These are phyloP conservation scores for Melanargia galathea DNA, from an alignment of 2,888 invertebrate genomes.

Conservation along the genomic window DNA sequence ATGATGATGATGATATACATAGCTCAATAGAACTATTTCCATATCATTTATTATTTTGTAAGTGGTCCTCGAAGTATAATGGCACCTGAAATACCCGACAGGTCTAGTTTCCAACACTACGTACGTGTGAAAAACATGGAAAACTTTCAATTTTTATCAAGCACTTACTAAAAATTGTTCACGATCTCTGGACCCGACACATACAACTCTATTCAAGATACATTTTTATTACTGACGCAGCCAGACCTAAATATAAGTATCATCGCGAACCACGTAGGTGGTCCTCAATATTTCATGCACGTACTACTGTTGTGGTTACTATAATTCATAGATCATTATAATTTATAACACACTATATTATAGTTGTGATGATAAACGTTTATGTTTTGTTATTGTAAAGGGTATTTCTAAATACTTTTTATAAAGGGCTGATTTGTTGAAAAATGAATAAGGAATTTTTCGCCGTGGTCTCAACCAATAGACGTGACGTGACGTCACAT, in stretches of 20 bases:
- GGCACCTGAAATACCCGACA: too few species aligned
- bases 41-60: too few species aligned
- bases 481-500: too few species aligned
- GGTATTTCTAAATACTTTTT: background rate
- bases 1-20: too few species aligned
- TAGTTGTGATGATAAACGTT: conserved; percentile 31
- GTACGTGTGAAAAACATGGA: too few species aligned
- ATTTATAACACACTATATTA: conserved; percentile 38
- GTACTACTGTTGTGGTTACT: conserved; percentile 42
- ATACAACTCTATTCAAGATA: conserved; percentile 9
- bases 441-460: too few species aligned
- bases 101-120: too few species aligned
- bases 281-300: conserved; percentile 45
- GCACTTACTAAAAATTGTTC: background rate
- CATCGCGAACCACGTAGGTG: conserved; percentile 40
- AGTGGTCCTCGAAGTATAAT: too few species aligned
- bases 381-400: conserved; percentile 19
- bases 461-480: too few species aligned
- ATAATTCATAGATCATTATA: conserved; percentile 46
- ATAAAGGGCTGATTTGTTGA: too few species aligned
- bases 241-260: conserved; percentile 26
- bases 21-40: too few species aligned
- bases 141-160: background rate
- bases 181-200: background rate
- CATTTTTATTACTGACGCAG: conserved; percentile 32